Percentiles rank a stretch among this genome's conserved stretches.
Conservation (phyloP, 1,140 invertebrate genomes). For the Hormaphis cornu region DNA sequence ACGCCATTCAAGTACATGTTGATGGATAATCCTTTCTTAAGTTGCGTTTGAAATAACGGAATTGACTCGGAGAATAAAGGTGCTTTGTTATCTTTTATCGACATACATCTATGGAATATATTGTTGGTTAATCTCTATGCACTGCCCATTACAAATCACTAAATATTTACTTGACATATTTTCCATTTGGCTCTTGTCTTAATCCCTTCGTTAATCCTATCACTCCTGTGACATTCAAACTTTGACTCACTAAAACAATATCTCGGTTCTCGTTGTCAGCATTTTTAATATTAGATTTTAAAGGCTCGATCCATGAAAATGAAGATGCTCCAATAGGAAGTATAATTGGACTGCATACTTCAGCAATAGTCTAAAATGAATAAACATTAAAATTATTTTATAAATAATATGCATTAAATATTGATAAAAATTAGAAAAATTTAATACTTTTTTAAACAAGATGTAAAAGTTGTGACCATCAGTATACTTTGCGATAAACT, state of each 20-base stretch:
- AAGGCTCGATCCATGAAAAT: background rate
- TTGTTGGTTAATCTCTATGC: background rate
- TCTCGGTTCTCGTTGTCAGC: background rate
- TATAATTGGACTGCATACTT: background rate
- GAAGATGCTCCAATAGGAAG: background rate
- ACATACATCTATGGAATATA: slow-evolving; percentile 41
- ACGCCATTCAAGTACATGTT: slow-evolving; percentile 34
- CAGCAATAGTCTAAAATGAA: background rate
- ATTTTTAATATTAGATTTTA: slow-evolving; percentile 4
- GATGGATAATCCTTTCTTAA: slow-evolving; percentile 50
- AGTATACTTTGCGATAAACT: background rate
- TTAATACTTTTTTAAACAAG: slow-evolving; percentile 10
- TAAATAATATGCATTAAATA: background rate
- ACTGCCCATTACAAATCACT: background rate
- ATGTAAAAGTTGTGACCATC: background rate
- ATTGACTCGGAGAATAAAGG: slow-evolving; percentile 53
- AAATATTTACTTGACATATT: background rate
- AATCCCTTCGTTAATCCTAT: slow-evolving; percentile 16
- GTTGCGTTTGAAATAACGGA: slow-evolving; percentile 51
- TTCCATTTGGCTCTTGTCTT: slow-evolving; percentile 16
- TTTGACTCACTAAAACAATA: slow-evolving; percentile 8
- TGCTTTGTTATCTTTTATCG: slow-evolving; percentile 54
- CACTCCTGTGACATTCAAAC: background rate
- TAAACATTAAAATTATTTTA: too few species aligned
- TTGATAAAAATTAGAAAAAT: background rate